A percentile compares a stretch with the other conserved stretches of the same genome.
Evolutionary conservation across 1,140 invertebrate species (phyloP).

Genomic region (Ceratosolen solmsi): DNA sequence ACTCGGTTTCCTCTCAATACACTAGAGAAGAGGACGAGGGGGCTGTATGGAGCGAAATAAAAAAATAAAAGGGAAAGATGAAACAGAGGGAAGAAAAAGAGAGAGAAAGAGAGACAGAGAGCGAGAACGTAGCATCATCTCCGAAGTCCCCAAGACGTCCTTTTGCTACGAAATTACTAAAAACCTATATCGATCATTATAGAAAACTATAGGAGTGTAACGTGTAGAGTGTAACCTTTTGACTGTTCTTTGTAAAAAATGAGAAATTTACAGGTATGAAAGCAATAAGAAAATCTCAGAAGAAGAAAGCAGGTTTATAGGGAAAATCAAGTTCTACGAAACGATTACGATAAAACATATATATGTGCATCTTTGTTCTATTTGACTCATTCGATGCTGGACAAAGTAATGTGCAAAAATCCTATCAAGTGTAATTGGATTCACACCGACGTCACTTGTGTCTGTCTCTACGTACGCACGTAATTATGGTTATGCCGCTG

Average conservation of each 20-base stretch:
- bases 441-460: constrained; percentile 9
- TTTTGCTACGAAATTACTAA: constrained; percentile 41
- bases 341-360: neutral
- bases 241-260: neutral
- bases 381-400: neutral
- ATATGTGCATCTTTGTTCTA: neutral
- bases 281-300: neutral
- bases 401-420: constrained; percentile 44
- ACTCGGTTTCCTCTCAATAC: constrained; percentile 35
- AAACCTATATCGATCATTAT: constrained; percentile 6
- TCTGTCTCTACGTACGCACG: constrained; percentile 15
- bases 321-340: constrained; percentile 4
- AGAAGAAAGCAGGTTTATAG: neutral
- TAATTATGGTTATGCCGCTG: constrained; percentile 22
- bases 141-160: constrained; percentile 21
- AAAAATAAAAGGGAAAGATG: neutral
- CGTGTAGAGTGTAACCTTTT: neutral
- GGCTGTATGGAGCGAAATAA: neutral
- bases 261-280: constrained; percentile 8
- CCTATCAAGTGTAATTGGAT: constrained; percentile 49
- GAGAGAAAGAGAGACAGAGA: neutral
- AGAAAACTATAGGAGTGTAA: neutral
- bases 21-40: constrained; percentile 1
- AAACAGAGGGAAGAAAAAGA: neutral
- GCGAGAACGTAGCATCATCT: neutral